These are phyloP conservation scores for Drosophila paulistorum DNA, from an alignment of 1,140 invertebrate species.

Conservation along the genomic window DNA sequence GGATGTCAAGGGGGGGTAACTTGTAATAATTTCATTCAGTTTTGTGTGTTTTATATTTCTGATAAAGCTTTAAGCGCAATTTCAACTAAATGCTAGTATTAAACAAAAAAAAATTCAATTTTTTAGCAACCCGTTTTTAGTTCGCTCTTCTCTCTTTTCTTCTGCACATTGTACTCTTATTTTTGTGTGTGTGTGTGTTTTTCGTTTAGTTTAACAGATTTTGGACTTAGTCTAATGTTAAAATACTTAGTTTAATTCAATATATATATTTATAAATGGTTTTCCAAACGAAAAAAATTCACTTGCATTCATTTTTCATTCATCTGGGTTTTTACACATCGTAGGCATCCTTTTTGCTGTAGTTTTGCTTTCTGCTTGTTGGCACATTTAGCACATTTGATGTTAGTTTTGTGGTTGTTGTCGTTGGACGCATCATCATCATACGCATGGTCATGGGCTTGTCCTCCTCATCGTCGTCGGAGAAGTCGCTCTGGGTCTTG, in stretches of 20 bases:
- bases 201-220: conserved; percentile 39
- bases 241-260: conserved; percentile 62
- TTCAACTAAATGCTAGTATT: conserved; percentile 70
- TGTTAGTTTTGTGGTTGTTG: conserved; percentile 35
- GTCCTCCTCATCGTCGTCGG: conserved; percentile 81
- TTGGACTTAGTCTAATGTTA: conserved; percentile 69
- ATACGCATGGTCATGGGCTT: conserved; percentile 80
- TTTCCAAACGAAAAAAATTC: conserved; percentile 22
- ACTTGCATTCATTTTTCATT: conserved; percentile 28
- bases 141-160: conserved; percentile 23
- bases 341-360: conserved; percentile 75
- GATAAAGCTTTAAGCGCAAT: conserved; percentile 60
- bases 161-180: conserved; percentile 65
- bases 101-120: conserved; percentile 51
- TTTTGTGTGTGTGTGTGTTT: conserved; percentile 32
- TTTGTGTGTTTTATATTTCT: conserved; percentile 44
- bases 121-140: conserved; percentile 53
- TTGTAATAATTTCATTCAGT: conserved; percentile 35
- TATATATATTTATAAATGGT: conserved; percentile 70
- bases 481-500: conserved; percentile 77
- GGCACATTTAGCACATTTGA: conserved; percentile 80
- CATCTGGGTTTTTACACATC: conserved; percentile 67
- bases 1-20: not conserved
- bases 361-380: conserved; percentile 73
- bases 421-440: conserved; percentile 69